Base-by-base conservation (phyloP, 2,888 invertebrate species). In the Xanthorhoe spadicearia region DNA sequence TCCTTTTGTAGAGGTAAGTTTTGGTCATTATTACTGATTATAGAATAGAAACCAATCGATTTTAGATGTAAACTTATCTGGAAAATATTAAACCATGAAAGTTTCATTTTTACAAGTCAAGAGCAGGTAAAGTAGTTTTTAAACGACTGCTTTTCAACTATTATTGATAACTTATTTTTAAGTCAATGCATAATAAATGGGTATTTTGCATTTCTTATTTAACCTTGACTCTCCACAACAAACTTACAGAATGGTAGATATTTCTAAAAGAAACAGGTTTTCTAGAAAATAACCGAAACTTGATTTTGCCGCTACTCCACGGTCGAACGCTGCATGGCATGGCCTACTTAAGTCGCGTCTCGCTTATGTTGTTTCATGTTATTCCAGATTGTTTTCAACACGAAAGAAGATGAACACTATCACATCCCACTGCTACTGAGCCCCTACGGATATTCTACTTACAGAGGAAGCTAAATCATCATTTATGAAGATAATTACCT, bases 361-460 rank as follows among this genome's bases (percentile, higher is more conserved):
- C 10, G 38, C 13, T 15, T 51, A 32, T 18, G 15, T 15, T 46
- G n/a, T 46, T 32, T 53, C 9, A 61, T n/a, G 38, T 35, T 15
- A 48, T 63, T 80, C 7, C 91, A 96, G 95, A 95, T 97, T 70
- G 94, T 95, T 2, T 96, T 97, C 83, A 95, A 95, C 70, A 94
- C 94, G 32, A 90, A 93, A 64, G 94, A 94, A 4, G 91, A 88
- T 3, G 93, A 95, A 62, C 95, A 96, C 77, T 96, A 96, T 85
- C 96, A 97, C 86, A 95, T 97, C 65, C 97, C 97, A 0, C 85
- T 97, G 54, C 88, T 97, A 19, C 85, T 97, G 19, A 96, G 95
- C 76, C 96, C 97, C 0, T 97, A 94, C 84, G 96, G 97, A 17
- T 97, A 96, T 79, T 94, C 96, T 0, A 97, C 97, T 0, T 97